phyloP scores from a whole-genome alignment of 2,113 vertebrate genomes.

The Aviceda subcristata region DNA sequence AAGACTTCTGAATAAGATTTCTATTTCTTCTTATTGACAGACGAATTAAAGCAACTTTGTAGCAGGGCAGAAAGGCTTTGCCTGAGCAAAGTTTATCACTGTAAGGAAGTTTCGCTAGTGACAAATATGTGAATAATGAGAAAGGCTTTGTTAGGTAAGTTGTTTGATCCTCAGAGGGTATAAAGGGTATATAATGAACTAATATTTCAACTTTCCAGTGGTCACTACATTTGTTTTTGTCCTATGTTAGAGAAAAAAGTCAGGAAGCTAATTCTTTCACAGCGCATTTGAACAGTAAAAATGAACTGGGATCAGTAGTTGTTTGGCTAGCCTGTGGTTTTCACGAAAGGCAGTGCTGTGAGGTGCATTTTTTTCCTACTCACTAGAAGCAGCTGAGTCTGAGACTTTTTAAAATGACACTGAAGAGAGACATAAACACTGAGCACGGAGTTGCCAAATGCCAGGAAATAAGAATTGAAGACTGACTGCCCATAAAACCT shows the following conservation, averaged over 20 bases:
- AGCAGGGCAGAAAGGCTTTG: not conserved
- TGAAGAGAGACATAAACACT: not conserved
- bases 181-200: not conserved
- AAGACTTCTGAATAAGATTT: not conserved
- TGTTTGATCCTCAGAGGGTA: not conserved
- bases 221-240: not conserved
- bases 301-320: not conserved
- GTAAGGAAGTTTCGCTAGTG: not conserved
- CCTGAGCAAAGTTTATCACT: not conserved
- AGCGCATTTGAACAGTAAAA: not conserved
- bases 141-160: not conserved
- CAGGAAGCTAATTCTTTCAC: not conserved
- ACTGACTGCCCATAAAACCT: not conserved
- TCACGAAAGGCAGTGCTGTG: not conserved
- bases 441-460: not conserved
- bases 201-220: not conserved
- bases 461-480: not conserved
- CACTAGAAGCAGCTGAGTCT: not conserved
- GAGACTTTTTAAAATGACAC: not conserved
- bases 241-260: not conserved
- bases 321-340: not conserved
- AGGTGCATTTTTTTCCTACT: not conserved
- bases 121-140: not conserved
- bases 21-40: not conserved
- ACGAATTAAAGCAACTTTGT: not conserved